These are phyloP conservation scores for Anagrus nilaparvatae DNA, from an alignment of 1,140 invertebrate species.

Conservation along the genomic window DNA sequence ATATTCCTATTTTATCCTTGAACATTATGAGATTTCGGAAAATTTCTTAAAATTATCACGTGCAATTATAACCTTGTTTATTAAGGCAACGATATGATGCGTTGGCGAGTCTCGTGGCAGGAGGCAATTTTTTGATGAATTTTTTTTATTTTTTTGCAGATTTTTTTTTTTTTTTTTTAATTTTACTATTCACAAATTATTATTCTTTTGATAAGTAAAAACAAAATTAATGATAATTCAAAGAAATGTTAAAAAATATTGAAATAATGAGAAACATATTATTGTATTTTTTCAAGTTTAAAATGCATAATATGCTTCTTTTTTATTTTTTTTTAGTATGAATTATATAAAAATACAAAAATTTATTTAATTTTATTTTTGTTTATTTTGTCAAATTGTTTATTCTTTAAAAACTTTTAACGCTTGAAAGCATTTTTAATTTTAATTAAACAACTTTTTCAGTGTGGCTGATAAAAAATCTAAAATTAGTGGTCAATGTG, in stretches of 20 bases:
- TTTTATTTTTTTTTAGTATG: conserved; percentile 6
- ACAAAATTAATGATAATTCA: neutral
- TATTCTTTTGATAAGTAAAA: neutral
- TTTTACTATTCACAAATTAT: neutral
- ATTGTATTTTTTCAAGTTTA: neutral
- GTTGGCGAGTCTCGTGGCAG: too few relatives aligned
- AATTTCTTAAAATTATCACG: neutral
- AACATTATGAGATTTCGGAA: neutral
- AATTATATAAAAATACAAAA: neutral
- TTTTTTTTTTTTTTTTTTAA: conserved; percentile 1
- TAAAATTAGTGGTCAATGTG: conserved; percentile 30
- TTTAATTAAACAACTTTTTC: conserved; percentile 9
- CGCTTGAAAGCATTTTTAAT: too few relatives aligned
- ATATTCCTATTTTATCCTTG: neutral
- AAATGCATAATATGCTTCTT: conserved; percentile 4
- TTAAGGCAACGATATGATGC: too few relatives aligned
- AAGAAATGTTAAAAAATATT: neutral
- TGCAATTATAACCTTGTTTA: conserved; percentile 9
- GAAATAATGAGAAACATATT: neutral
- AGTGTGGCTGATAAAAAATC: conserved; percentile 37
- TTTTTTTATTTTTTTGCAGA: neutral
- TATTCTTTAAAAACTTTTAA: neutral
- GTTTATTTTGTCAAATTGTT: neutral
- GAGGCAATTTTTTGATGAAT: conserved; percentile 1
- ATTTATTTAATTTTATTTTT: neutral